Evolutionary conservation across 2,797 vertebrate species (phyloP).

Genomic region (Echiichthys vipera): DNA sequence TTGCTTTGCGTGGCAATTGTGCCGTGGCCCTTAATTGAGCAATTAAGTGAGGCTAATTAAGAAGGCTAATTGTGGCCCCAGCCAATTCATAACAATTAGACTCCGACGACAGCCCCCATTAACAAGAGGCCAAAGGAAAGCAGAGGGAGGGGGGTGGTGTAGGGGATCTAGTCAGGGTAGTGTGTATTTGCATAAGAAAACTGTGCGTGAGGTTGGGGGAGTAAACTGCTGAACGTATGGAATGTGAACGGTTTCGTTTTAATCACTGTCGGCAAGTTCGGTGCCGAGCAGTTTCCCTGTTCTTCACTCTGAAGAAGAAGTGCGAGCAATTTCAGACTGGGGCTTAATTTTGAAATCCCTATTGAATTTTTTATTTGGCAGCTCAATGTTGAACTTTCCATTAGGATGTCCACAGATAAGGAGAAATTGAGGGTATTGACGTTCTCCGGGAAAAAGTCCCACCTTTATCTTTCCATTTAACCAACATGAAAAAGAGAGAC

Average conservation of each 20-base stretch:
- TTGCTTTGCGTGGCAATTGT: slow-evolving; percentile 87
- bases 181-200: slow-evolving; percentile 73
- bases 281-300: slow-evolving; percentile 35
- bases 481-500: slow-evolving; percentile 45
- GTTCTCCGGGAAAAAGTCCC: slow-evolving; percentile 61
- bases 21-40: slow-evolving; percentile 88
- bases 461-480: slow-evolving; percentile 72
- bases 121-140: slow-evolving; percentile 79
- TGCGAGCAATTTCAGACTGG: slow-evolving; percentile 65
- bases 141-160: slow-evolving; percentile 29
- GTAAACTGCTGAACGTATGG: slow-evolving; percentile 37
- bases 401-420: slow-evolving; percentile 82
- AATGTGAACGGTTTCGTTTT: slow-evolving; percentile 40
- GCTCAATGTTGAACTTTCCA: slow-evolving; percentile 79
- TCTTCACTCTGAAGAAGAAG: slow-evolving; percentile 46
- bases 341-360: slow-evolving; percentile 81
- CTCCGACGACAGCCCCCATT: slow-evolving; percentile 87
- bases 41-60: slow-evolving; percentile 91
- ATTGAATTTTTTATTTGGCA: slow-evolving; percentile 81
- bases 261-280: slow-evolving; percentile 61
- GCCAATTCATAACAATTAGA: slow-evolving; percentile 91
- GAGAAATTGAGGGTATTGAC: slow-evolving; percentile 83
- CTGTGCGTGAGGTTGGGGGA: slow-evolving; percentile 32
- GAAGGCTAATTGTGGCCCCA: slow-evolving; percentile 89
- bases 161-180: slow-evolving; percentile 39